phyloP scores from a whole-genome alignment of 2,888 invertebrate genomes.

The Synergus japonicus region DNA sequence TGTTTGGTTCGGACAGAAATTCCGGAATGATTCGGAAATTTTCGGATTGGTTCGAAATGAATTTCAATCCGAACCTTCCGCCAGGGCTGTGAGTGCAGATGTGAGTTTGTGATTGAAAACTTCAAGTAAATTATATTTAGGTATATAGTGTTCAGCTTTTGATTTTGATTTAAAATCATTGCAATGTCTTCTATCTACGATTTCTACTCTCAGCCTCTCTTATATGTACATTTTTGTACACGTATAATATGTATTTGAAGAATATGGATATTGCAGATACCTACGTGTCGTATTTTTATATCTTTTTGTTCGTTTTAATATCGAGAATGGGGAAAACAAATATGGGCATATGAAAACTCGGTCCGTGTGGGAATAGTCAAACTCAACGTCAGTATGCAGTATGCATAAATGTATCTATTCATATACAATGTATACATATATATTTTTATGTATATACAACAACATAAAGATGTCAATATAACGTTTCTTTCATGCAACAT shows the following conservation, averaged over 20 bases:
- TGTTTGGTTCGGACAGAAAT: too few relatives aligned
- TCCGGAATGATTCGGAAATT: too few relatives aligned
- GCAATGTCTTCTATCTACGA: not conserved
- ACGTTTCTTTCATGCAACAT: constrained; percentile 3
- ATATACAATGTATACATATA: not conserved
- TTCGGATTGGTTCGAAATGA: too few relatives aligned
- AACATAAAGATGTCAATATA: constrained; percentile 16
- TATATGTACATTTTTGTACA: not conserved
- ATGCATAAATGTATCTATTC: not conserved
- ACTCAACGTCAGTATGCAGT: constrained; percentile 34
- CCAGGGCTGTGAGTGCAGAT: too few relatives aligned
- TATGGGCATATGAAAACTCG: constrained; percentile 51
- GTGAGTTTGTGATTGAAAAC: not conserved
- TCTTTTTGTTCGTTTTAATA: constrained; percentile 33
- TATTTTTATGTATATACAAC: not conserved
- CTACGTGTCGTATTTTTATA: constrained; percentile 29
- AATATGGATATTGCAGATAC: constrained; percentile 17
- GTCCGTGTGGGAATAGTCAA: constrained; percentile 55
- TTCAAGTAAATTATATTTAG: not conserved
- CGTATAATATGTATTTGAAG: too few relatives aligned
- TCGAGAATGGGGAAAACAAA: constrained; percentile 48
- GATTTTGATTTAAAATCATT: not conserved
- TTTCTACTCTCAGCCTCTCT: not conserved
- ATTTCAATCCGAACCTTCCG: too few relatives aligned
- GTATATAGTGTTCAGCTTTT: too few relatives aligned